Conservation (phyloP, 2,888 invertebrate species). For the Hemistola chrysoprasaria region DNA sequence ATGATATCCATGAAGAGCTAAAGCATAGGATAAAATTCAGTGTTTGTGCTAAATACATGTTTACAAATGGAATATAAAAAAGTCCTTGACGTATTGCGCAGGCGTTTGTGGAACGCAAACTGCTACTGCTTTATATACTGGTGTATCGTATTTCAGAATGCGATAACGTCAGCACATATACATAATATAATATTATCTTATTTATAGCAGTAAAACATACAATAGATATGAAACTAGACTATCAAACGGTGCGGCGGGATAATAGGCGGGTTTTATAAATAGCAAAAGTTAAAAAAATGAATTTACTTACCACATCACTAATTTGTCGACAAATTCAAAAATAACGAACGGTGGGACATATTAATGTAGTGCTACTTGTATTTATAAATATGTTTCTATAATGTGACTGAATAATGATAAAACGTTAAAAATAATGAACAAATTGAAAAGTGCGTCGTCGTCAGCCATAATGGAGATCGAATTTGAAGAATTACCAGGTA, state of each 20-base stretch:
- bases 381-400: constrained; percentile 1
- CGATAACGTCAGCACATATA: constrained; percentile 48
- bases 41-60: constrained; percentile 2
- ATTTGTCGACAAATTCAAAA: too few relatives aligned
- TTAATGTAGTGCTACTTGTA: too few relatives aligned
- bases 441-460: constrained; percentile 5
- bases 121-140: constrained; percentile 54
- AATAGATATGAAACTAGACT: too few relatives aligned
- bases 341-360: too few relatives aligned
- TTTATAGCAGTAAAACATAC: too few relatives aligned
- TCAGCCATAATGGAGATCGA: constrained; percentile 24
- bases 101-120: constrained; percentile 41
- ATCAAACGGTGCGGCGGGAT: too few relatives aligned
- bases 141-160: constrained; percentile 47
- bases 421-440: constrained; percentile 6
- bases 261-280: too few relatives aligned
- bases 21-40: background rate
- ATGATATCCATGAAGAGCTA: too few relatives aligned
- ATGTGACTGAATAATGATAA: constrained; percentile 7
- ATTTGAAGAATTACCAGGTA: constrained; percentile 29
- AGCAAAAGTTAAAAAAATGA: too few relatives aligned
- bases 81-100: constrained; percentile 35
- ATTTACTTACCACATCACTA: too few relatives aligned
- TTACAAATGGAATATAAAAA: constrained; percentile 10
- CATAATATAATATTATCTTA: constrained; percentile 31